Conservation (phyloP, 2,113 vertebrate genomes). For the Eulemur macaco region DNA sequence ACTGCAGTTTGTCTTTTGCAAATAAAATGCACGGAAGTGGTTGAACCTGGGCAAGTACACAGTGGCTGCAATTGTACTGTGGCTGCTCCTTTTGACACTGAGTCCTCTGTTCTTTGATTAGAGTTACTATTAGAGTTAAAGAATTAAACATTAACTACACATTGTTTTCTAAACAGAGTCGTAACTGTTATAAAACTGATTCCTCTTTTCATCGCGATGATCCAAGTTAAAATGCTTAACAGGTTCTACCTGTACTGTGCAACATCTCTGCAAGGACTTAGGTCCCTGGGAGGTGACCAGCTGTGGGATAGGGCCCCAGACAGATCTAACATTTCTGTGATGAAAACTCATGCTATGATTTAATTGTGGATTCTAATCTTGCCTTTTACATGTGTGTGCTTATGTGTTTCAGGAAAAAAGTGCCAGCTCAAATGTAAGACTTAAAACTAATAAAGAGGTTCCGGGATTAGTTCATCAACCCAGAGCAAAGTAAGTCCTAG, state of each 20-base stretch:
- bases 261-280: background rate
- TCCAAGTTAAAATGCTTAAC: background rate
- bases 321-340: background rate
- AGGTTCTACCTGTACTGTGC: background rate
- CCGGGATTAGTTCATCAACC: conserved; percentile 89
- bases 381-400: conserved; percentile 70
- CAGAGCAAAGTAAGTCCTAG: conserved; percentile 88
- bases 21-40: background rate
- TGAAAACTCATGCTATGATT: background rate
- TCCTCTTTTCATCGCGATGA: background rate
- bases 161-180: background rate
- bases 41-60: background rate
- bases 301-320: background rate
- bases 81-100: background rate
- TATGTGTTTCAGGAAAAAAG: conserved; percentile 89
- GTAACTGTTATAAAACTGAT: background rate
- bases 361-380: background rate
- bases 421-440: conserved; percentile 86
- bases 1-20: background rate
- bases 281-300: background rate
- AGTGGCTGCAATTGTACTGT: background rate
- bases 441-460: conserved; percentile 88
- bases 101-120: background rate
- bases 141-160: background rate
- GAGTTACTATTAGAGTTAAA: background rate